These are phyloP conservation scores for Periphyllus acericola DNA, from an alignment of 2,888 invertebrate species.

Conservation along the genomic window DNA sequence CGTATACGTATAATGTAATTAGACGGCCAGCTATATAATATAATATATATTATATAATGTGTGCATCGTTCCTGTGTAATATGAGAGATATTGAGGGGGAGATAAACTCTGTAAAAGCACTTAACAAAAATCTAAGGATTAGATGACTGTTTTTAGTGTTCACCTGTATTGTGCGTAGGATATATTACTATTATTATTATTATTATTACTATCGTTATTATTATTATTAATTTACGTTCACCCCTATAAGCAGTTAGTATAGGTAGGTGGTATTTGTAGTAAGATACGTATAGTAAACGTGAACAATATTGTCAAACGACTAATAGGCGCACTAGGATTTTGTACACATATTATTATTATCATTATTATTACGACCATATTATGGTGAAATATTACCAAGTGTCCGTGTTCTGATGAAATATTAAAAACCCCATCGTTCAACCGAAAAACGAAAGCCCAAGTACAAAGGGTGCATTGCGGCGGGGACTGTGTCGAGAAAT, in stretches of 20 bases:
- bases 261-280: not conserved
- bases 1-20: not conserved
- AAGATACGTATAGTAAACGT: not conserved
- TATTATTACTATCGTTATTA: not conserved
- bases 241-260: constrained; percentile 15
- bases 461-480: too few relatives aligned
- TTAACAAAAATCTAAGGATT: constrained; percentile 17
- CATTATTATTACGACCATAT: not conserved
- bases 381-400: not conserved
- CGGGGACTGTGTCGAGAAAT: not conserved
- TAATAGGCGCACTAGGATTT: not conserved
- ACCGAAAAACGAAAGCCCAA: not conserved
- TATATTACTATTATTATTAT: not conserved
- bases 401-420: too few relatives aligned
- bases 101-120: constrained; percentile 3
- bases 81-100: not conserved
- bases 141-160: constrained; percentile 27
- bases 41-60: not conserved
- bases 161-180: constrained; percentile 14
- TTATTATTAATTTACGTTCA: constrained; percentile 5
- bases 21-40: not conserved
- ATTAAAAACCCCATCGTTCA: not conserved
- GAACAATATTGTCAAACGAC: constrained; percentile 11
- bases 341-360: constrained; percentile 11
- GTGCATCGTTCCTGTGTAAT: not conserved